phyloP scores from a whole-genome alignment of 1,140 invertebrate genomes.

The Onthophagus taurus region DNA sequence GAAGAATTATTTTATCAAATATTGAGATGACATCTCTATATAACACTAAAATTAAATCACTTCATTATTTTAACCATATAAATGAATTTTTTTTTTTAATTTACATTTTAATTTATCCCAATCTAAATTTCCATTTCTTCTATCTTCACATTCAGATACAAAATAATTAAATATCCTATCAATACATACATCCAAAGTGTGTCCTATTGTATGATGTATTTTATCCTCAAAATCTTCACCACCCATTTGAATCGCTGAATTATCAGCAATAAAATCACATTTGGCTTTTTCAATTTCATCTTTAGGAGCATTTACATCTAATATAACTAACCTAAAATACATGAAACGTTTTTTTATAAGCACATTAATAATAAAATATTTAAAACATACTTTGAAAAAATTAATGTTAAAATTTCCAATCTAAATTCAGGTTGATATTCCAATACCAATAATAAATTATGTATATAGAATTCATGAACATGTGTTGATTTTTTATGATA shows the following conservation, averaged over 20 bases:
- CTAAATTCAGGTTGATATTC: conserved; percentile 52
- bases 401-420: conserved; percentile 50
- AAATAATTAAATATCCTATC: conserved; percentile 51
- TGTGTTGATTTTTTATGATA: conserved; percentile 49
- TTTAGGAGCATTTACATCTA: conserved; percentile 57
- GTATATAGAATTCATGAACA: conserved; percentile 50
- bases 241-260: conserved; percentile 44
- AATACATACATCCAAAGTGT: conserved; percentile 57
- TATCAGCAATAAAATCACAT: conserved; percentile 25
- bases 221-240: conserved; percentile 26
- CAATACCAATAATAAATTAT: conserved; percentile 53
- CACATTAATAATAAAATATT: no score
- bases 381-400: conserved; percentile 56
- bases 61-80: not conserved
- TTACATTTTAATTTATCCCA: conserved; percentile 35
- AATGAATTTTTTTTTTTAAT: not conserved
- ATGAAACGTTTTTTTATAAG: no score
- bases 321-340: conserved; percentile 46
- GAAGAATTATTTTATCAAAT: conserved; percentile 65
- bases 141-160: conserved; percentile 39
- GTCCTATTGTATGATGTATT: conserved; percentile 39
- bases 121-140: conserved; percentile 35
- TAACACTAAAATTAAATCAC: conserved; percentile 21
- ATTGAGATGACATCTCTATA: conserved; percentile 45
- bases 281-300: conserved; percentile 42